Evolutionary conservation across 2,888 invertebrate genomes (phyloP).

Genomic region (Ophion ellenae): DNA sequence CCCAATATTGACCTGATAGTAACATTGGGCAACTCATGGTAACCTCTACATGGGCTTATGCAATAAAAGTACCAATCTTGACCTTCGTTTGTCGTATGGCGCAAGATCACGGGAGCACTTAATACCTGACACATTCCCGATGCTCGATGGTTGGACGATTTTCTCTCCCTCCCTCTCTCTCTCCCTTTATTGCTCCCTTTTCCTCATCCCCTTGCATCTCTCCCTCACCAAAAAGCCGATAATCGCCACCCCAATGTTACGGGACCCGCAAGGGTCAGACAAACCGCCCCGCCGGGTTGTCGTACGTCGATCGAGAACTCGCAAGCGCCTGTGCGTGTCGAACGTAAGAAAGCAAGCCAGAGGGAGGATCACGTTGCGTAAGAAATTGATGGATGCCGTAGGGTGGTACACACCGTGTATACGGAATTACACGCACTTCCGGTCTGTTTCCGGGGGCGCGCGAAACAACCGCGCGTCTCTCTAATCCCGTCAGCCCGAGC

Average conservation of each 20-base stretch:
- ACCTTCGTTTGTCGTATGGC: conserved; percentile 75
- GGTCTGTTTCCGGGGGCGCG: conserved; percentile 52
- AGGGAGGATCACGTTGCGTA: conserved; percentile 55
- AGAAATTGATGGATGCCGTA: conserved; percentile 67
- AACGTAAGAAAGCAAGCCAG: conserved; percentile 51
- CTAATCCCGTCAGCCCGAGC: conserved; percentile 5
- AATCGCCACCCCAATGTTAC: conserved; percentile 72
- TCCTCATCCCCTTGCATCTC: conserved; percentile 24
- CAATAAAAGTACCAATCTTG: conserved; percentile 38
- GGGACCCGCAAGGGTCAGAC: conserved; percentile 50
- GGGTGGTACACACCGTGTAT: conserved; percentile 66
- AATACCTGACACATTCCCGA: conserved; percentile 1
- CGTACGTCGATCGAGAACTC: conserved; percentile 7
- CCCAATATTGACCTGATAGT: too few species aligned
- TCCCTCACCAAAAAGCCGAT: conserved; percentile 71
- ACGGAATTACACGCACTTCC: conserved; percentile 67
- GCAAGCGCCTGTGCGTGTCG: conserved; percentile 44
- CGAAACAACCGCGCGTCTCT: conserved; percentile 41
- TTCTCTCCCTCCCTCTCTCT: neutral
- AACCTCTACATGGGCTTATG: too few species aligned
- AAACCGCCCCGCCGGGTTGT: conserved; percentile 1
- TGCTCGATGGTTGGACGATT: conserved; percentile 1
- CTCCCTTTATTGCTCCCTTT: neutral
- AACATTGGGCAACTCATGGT: too few species aligned
- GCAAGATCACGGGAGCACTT: conserved; percentile 45